These are phyloP conservation scores for Congeria kusceri DNA, from an alignment of 2,888 invertebrate genomes.

Conservation along the genomic window DNA sequence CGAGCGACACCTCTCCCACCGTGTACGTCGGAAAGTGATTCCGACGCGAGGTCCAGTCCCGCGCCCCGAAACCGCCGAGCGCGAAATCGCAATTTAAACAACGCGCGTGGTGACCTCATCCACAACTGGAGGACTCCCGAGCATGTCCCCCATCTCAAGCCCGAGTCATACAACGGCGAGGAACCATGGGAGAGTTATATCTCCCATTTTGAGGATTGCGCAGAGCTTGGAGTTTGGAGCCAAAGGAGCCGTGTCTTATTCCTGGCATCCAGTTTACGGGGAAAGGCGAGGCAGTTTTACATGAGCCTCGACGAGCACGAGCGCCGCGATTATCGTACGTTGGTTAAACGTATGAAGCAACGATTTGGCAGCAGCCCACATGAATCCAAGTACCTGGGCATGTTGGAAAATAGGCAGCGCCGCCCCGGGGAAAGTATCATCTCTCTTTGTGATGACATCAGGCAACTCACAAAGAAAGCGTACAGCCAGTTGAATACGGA, in stretches of 20 bases:
- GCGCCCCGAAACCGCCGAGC: too few species aligned
- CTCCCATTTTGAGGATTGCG: slow-evolving; percentile 4
- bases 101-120: too few species aligned
- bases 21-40: too few species aligned
- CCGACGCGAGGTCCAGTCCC: too few species aligned
- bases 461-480: slow-evolving; percentile 46
- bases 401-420: slow-evolving; percentile 24
- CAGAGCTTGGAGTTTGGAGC: neutral
- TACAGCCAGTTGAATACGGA: slow-evolving; percentile 26
- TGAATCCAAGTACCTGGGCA: slow-evolving; percentile 28
- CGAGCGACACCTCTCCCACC: too few species aligned
- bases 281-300: slow-evolving; percentile 18
- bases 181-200: too few species aligned
- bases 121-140: too few species aligned
- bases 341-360: slow-evolving; percentile 13
- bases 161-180: too few species aligned
- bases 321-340: slow-evolving; percentile 16
- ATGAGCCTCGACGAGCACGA: slow-evolving; percentile 15
- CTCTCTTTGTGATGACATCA: slow-evolving; percentile 38
- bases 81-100: too few species aligned
- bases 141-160: too few species aligned
- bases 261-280: slow-evolving; percentile 37
- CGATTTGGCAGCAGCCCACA: slow-evolving; percentile 22
- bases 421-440: slow-evolving; percentile 19
- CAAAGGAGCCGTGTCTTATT: slow-evolving; percentile 13